A percentile compares a stretch with the other conserved stretches of the same genome.
Conservation (phyloP, 2,113 vertebrate species). For the Camelus bactrianus region DNA sequence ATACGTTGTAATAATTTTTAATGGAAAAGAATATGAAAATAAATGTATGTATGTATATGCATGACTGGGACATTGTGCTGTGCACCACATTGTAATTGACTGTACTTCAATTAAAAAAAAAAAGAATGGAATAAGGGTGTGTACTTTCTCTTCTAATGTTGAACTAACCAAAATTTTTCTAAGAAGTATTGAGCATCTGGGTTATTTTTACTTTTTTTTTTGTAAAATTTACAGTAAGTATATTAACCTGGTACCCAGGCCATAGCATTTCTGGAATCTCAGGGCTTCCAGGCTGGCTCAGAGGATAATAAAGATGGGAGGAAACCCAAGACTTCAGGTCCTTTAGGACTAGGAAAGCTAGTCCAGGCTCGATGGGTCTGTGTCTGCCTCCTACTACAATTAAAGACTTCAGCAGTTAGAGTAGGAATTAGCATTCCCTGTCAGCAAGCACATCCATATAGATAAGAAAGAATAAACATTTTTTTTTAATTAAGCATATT, state of each 20-base stretch:
- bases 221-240: background rate
- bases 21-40: too few species aligned
- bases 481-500: background rate
- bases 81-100: too few species aligned
- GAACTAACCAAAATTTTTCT: background rate
- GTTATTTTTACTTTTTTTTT: background rate
- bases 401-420: background rate
- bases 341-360: background rate
- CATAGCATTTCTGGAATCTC: background rate
- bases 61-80: too few species aligned
- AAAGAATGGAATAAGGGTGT: background rate
- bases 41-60: too few species aligned
- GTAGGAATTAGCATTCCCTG: background rate
- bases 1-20: too few species aligned
- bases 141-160: background rate
- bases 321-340: background rate
- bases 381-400: background rate
- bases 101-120: too few species aligned
- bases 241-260: background rate
- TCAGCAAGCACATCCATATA: background rate
- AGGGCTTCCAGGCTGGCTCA: background rate
- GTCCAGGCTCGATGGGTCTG: background rate
- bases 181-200: background rate
- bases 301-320: background rate
- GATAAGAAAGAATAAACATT: background rate